A percentile compares a stretch with the other conserved stretches of the same genome.
Evolutionary conservation across 2,888 invertebrate species (phyloP).

Genomic region (Desoria tigrina): DNA sequence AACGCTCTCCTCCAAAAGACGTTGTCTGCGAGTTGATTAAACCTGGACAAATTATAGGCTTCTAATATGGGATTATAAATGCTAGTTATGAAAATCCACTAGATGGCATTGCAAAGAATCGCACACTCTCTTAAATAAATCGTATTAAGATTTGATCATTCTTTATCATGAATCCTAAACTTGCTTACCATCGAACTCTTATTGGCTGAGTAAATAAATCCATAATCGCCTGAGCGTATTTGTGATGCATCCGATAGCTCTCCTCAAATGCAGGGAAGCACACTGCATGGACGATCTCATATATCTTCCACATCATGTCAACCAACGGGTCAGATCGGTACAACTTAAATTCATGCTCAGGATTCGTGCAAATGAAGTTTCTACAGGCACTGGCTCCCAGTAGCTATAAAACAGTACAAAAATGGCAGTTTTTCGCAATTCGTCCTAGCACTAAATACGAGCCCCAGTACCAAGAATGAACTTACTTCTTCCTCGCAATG

Average conservation of each 20-base stretch:
- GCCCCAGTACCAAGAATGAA: too few species aligned
- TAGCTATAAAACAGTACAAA: too few species aligned
- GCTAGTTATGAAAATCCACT: too few species aligned
- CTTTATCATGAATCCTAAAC: too few species aligned
- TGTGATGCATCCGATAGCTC: constrained; percentile 34
- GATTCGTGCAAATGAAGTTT: constrained; percentile 23
- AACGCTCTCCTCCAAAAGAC: constrained; percentile 21
- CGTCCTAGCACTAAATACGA: too few species aligned
- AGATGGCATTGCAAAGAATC: too few species aligned
- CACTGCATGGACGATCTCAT: constrained; percentile 26
- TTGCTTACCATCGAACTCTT: constrained; percentile 25
- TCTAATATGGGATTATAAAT: too few species aligned
- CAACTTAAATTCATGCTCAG: constrained; percentile 22
- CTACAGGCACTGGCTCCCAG: too few species aligned
- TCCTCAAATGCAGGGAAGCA: constrained; percentile 30
- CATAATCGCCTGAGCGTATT: constrained; percentile 18
- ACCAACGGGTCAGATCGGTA: constrained; percentile 24
- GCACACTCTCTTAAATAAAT: too few species aligned
- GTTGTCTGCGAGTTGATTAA: not conserved
- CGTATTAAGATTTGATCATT: too few species aligned
- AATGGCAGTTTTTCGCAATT: too few species aligned
- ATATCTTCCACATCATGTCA: constrained; percentile 26
- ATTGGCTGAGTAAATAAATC: constrained; percentile 23
- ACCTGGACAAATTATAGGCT: constrained; percentile 6
- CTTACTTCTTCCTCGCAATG: too few species aligned